Conservation (phyloP, 2,113 vertebrate genomes). For the Beaufortia kweichowensis region DNA sequence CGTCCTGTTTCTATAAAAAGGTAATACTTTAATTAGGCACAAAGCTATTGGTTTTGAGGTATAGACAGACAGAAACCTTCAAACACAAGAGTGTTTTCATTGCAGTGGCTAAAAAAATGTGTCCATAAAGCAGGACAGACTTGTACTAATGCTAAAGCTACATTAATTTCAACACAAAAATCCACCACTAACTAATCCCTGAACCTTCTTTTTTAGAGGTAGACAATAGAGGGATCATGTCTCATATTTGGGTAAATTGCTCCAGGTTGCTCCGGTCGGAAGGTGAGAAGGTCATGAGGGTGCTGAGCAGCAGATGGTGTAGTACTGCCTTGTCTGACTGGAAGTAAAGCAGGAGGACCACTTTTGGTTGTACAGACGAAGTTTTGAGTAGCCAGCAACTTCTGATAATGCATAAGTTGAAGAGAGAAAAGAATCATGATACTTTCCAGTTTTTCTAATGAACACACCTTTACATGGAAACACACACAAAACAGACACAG, state of each 20-base stretch:
- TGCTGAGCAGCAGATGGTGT: neutral
- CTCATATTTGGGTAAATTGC: neutral
- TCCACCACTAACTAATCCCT: neutral
- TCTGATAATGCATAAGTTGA: constrained; percentile 22
- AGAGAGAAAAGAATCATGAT: neutral
- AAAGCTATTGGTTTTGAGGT: neutral
- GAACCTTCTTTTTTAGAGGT: neutral
- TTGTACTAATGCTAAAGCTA: neutral
- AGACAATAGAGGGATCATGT: neutral
- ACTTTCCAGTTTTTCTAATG: neutral
- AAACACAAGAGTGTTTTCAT: neutral
- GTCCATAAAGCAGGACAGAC: too few species aligned
- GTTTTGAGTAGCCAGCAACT: constrained; percentile 5
- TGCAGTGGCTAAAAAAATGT: too few species aligned
- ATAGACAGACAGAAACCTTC: neutral
- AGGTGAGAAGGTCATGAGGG: neutral
- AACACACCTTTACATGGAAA: neutral
- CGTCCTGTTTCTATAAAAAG: neutral
- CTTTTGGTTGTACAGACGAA: neutral
- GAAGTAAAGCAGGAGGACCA: neutral
- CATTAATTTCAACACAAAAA: neutral
- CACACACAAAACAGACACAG: neutral
- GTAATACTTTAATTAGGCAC: neutral
- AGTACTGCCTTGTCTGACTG: neutral
- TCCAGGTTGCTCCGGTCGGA: neutral